These are phyloP conservation scores for Ophioninae sp. DNA, from an alignment of 2,888 invertebrate genomes.

Conservation along the genomic window DNA sequence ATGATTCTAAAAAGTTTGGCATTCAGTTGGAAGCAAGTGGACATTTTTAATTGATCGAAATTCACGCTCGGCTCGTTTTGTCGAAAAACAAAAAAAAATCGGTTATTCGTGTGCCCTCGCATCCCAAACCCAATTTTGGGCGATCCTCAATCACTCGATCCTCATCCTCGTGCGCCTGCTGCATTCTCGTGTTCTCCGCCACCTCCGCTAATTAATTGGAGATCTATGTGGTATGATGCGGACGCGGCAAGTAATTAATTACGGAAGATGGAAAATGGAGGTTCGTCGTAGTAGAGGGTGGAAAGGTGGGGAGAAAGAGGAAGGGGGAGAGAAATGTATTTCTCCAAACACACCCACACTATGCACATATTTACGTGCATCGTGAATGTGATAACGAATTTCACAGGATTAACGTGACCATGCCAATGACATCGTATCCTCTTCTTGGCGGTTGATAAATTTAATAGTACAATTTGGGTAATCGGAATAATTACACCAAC, in stretches of 20 bases:
- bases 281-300: background rate
- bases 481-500: slow-evolving; percentile 8
- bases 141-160: slow-evolving; percentile 17
- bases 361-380: slow-evolving; percentile 23
- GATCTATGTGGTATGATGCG: slow-evolving; percentile 58
- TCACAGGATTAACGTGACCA: slow-evolving; percentile 37
- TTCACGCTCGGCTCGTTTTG: slow-evolving; percentile 11
- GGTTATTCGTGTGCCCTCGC: background rate
- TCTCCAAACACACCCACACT: background rate
- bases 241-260: slow-evolving; percentile 59
- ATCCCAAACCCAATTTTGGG: slow-evolving; percentile 1
- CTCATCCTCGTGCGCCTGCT: slow-evolving; percentile 11
- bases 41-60: slow-evolving; percentile 1
- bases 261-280: slow-evolving; percentile 37
- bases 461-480: slow-evolving; percentile 12
- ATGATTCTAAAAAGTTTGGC: background rate
- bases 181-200: slow-evolving; percentile 7
- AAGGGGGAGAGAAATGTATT: background rate
- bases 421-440: slow-evolving; percentile 33
- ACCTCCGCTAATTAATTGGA: slow-evolving; percentile 57
- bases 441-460: slow-evolving; percentile 45
- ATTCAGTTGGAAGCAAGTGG: background rate
- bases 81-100: background rate
- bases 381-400: slow-evolving; percentile 48
- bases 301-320: background rate